phyloP scores from a whole-genome alignment of 2,797 vertebrate species.

The Podargus strigoides region DNA sequence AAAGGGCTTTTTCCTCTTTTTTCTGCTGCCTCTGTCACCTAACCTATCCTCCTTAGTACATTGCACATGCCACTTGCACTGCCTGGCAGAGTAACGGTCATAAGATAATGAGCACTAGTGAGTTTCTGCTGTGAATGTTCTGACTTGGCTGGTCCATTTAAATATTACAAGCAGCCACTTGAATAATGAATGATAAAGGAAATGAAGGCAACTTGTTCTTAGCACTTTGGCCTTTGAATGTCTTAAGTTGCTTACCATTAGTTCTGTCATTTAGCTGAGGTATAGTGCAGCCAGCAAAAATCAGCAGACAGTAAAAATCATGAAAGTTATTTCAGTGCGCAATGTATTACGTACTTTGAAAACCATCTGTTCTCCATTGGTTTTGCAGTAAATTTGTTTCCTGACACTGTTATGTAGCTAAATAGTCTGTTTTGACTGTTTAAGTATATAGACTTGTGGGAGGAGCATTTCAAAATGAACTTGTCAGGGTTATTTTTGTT shows the following conservation, averaged over 20 bases:
- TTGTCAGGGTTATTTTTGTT: slow-evolving; percentile 22
- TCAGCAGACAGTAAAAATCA: background rate
- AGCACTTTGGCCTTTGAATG: background rate
- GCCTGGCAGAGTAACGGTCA: background rate
- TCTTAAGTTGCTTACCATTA: background rate
- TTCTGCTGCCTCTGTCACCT: background rate
- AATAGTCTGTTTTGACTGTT: slow-evolving; percentile 5
- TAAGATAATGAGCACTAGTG: slow-evolving; percentile 11
- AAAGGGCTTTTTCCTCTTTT: background rate
- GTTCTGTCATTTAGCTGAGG: background rate
- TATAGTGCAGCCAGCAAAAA: background rate
- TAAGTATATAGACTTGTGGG: background rate
- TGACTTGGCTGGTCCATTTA: background rate
- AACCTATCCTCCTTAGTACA: background rate
- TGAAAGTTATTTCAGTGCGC: background rate
- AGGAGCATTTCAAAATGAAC: background rate
- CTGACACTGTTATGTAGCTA: background rate
- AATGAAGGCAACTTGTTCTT: background rate
- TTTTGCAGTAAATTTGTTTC: background rate
- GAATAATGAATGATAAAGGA: slow-evolving; percentile 26
- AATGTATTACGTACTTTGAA: background rate
- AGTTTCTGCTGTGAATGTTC: background rate
- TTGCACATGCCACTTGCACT: background rate
- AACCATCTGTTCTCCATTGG: background rate
- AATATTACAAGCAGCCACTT: slow-evolving; percentile 10